Base-by-base conservation (phyloP, 2,888 invertebrate species). In the Leucophora obtusa region DNA sequence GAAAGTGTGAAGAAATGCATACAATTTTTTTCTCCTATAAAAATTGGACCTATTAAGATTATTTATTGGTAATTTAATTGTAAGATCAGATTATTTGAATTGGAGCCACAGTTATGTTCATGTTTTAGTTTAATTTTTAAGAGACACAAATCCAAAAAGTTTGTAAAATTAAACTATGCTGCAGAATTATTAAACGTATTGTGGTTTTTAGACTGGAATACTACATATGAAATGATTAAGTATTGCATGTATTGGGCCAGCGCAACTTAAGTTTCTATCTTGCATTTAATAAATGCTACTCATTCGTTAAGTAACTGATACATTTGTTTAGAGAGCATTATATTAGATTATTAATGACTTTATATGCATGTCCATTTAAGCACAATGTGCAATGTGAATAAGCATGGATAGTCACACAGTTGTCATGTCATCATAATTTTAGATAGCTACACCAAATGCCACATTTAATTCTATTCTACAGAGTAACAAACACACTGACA, bases 341-440 rank as follows among this genome's bases (percentile, higher is more conserved):
- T 17, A 7, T 11, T 24, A 28, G 14, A 24, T 51, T 5, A 15
- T 62, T 7, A 21, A 18, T 59, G 28, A 17, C 50, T 28, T 6
- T 21, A 9, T 28, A 21, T 63, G 47, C 56, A 68, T 79, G 50
- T 21, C 8, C 47, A 47, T 75, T 60, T 54, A 10, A 75, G 54
- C 47, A 54, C 21, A 71, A 77, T 28, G 18, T 59, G 68, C 59
- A 43, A 18, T 62, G 43, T 43, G 59, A 75, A 69, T 54, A 43
- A 59, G 60, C 71, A 77, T 47, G 65, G 17, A 59, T 59, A 65
- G 62, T 70, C 77, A 56, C 63, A 68, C 68, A 68, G 71, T 63
- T 80, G 80, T 76, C 76, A 72, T 80, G 80, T 80, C 80, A 76
- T 80, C 80, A 76, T 80, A 80, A 80, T 68, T 80, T 68, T 58